Conservation (phyloP, 2,888 invertebrate species). For the Tridacna gigas region DNA sequence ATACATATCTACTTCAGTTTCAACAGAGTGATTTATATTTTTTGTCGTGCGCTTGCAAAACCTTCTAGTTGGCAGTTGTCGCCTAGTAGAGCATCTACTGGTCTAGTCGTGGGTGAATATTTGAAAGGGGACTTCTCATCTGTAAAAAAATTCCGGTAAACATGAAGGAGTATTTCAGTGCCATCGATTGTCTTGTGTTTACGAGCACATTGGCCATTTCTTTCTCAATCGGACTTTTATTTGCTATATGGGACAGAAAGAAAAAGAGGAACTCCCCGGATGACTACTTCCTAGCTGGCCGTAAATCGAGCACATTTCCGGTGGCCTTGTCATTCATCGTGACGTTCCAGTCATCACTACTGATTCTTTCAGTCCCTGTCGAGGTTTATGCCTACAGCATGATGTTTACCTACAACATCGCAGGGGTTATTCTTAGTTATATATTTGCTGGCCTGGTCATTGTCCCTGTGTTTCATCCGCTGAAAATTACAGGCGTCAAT, state of each 20-base stretch:
- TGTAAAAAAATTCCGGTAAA: background rate
- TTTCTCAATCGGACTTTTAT: background rate
- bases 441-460: constrained; percentile 26
- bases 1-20: no score
- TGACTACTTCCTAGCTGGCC: constrained; percentile 2
- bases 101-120: no score
- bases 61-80: no score
- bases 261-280: constrained; percentile 7
- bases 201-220: background rate
- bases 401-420: constrained; percentile 13
- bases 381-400: constrained; percentile 30
- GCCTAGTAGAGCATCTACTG: no score
- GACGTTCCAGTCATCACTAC: constrained; percentile 12
- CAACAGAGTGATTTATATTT: no score
- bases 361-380: constrained; percentile 4
- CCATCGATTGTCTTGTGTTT: constrained; percentile 3
- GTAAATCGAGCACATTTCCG: background rate
- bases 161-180: constrained; percentile 11
- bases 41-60: no score
- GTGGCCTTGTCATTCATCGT: background rate
- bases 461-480: constrained; percentile 32
- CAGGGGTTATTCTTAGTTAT: constrained; percentile 6
- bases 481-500: constrained; percentile 45
- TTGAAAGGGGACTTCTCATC: no score
- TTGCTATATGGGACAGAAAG: background rate